phyloP scores from a whole-genome alignment of 2,888 invertebrate genomes.

The Chloromyia formosa region DNA sequence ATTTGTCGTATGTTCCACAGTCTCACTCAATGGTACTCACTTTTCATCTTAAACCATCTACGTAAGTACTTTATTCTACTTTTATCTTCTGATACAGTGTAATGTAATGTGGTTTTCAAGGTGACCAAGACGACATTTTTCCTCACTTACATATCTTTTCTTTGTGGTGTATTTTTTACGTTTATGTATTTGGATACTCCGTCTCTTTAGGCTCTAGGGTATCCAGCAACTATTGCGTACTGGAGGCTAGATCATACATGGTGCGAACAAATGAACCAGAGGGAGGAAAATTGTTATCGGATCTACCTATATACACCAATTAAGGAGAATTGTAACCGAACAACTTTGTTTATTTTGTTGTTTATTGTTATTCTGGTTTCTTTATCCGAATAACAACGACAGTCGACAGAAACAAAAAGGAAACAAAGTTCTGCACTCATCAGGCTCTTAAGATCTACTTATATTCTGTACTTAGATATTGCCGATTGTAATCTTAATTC shows the following conservation, averaged over 20 bases:
- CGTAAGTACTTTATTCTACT: not conserved
- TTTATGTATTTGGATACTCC: too few species aligned
- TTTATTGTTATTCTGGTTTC: not conserved
- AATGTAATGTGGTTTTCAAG: conserved; percentile 23
- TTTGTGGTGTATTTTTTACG: not conserved
- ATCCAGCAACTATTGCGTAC: not conserved
- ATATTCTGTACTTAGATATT: not conserved
- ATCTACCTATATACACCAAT: conserved; percentile 24
- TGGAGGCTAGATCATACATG: not conserved
- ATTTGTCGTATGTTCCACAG: too few species aligned
- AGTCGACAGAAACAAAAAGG: not conserved
- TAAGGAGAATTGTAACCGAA: conserved; percentile 9
- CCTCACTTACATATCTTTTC: not conserved
- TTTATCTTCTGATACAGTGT: not conserved
- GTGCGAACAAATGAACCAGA: not conserved
- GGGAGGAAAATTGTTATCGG: not conserved
- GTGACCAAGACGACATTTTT: conserved; percentile 32
- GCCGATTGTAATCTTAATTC: conserved; percentile 7
- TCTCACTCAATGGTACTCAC: not conserved
- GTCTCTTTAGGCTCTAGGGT: too few species aligned
- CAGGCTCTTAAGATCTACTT: not conserved
- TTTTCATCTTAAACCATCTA: not conserved
- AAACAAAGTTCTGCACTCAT: not conserved
- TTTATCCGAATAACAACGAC: not conserved
- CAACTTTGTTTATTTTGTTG: conserved; percentile 12